Evolutionary conservation across 2,113 vertebrate species (phyloP).

Genomic region (Anolis carolinensis): DNA sequence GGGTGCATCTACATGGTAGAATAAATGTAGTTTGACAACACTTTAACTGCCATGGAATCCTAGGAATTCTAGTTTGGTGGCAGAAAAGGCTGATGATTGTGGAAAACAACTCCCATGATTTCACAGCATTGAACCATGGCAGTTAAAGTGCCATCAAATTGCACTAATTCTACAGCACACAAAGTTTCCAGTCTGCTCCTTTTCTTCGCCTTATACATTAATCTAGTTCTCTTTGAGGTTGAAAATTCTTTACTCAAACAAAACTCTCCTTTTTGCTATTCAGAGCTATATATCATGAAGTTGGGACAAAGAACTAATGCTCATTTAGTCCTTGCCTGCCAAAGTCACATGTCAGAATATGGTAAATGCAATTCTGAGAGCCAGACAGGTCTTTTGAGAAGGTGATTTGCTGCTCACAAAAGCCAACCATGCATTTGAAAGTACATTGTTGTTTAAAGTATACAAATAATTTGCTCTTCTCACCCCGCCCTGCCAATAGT

Average conservation of each 20-base stretch:
- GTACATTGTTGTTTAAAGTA: neutral
- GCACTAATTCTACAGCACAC: too few species aligned
- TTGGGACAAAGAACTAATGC: neutral
- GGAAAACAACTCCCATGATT: too few species aligned
- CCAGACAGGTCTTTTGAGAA: conserved; percentile 9
- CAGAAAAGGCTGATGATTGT: too few species aligned
- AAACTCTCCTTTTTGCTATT: neutral
- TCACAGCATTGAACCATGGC: too few species aligned
- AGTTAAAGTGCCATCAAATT: too few species aligned
- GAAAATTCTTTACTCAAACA: neutral
- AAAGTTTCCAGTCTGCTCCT: neutral
- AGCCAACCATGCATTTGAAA: neutral
- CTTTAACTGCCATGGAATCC: too few species aligned
- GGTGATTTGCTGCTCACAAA: neutral
- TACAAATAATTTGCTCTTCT: neutral
- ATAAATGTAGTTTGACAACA: too few species aligned
- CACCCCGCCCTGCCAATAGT: neutral
- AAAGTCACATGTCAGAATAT: neutral
- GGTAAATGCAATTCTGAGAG: neutral
- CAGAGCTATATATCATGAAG: neutral
- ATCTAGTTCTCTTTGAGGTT: neutral
- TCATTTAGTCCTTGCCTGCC: conserved; percentile 2
- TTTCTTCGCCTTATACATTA: neutral
- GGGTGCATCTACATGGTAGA: too few species aligned
- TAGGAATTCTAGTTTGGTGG: too few species aligned